Base-by-base conservation (phyloP, 2,797 vertebrate genomes). In the Myioborus miniatus region DNA sequence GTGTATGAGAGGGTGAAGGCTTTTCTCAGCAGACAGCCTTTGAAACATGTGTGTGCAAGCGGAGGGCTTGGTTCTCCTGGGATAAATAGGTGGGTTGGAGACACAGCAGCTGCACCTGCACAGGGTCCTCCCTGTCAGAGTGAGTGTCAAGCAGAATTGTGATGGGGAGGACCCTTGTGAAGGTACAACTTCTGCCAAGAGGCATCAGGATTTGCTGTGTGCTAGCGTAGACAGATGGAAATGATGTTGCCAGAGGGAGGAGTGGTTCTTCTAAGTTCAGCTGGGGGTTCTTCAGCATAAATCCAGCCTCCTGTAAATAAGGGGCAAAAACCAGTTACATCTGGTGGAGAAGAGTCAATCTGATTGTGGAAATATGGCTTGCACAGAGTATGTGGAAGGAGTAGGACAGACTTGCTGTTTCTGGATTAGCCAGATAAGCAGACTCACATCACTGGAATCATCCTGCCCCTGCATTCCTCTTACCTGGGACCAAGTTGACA, bases 201-300 rank as follows among this genome's bases (percentile, higher is more conserved):
- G 34, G 46, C 11, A 63, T 55, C 47, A 37, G 44, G 26, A 20
- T 53, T 44, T 65, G 0, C 39, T 36, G 11, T 58, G 58, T 5
- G 2, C 0, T 0, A 27, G 16, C 2, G 1, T 77, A 49, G 43
- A 39, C 50, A 64, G 43, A n/a, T 68, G 36, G 32, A 26, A 78
- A 58, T 30, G 37, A 29, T 89, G 49, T 34, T 30, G 27, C 20
- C 17, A 13, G 32, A 52, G 36, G 12, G 5, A 6, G 5, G 5
- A 30, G 20, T 77, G 2, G 9, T 77, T 76, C 27, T 85, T 91
- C 83, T 43, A 63, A 27, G 17, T 60, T 43, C 43, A 50, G 0
- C 26, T 37, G 22, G 18, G 18, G 14, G 2, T 79, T 87, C 60
- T 83, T 70, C 49, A 52, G 47, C 44, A 37, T 52, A 41, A 87